Base-by-base conservation (phyloP, 2,888 invertebrate species). In the Plagodis dolabraria region DNA sequence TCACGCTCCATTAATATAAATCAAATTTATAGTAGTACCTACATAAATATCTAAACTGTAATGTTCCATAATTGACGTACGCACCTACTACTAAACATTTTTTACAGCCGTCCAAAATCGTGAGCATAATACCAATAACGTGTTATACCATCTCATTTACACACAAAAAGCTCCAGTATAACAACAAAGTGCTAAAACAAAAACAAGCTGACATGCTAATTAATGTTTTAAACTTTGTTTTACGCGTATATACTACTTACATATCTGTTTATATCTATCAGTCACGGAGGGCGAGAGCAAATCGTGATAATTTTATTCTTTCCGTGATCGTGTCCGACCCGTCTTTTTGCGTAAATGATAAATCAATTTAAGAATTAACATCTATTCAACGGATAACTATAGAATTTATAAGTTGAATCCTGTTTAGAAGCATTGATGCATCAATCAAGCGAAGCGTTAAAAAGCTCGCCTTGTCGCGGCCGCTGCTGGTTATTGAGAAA, bases 261-360 rank as follows among this genome's bases (percentile, higher is more conserved):
- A 38, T 57, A 57, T 54, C 44, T 48, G 33, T 53, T 62, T 53
- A 60, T 64, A 47, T 64, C 54, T 54, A 44, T 51, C 58, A 79
- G 77, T 82, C 82, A 82, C 77, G 79, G 71, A 74, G 69, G 70
- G 69, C 67, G 68, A 56, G 60, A 69, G 69, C 61, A 67, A 68
- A 66, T 86, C 87, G 87, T 88, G 86, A 85, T 73, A 57, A 22
- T 71, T 57, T 58, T 70, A 76, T 76, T 75, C 80, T 82, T 79
- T 89, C 89, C 90, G 89, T 69, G 76, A 73, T 90, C 90, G 84
- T 87, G 87, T 76, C 71, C 67, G 67, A 68, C 67, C 74, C 59
- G 53, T 67, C 47, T 74, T 74, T 73, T 75, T 71, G 71, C 57
- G 67, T 68, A 62, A 71, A 70, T 64, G 68, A 64, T 67, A 56